Base-by-base conservation (phyloP, 2,797 vertebrate species). In the Anolis apletophallus region DNA sequence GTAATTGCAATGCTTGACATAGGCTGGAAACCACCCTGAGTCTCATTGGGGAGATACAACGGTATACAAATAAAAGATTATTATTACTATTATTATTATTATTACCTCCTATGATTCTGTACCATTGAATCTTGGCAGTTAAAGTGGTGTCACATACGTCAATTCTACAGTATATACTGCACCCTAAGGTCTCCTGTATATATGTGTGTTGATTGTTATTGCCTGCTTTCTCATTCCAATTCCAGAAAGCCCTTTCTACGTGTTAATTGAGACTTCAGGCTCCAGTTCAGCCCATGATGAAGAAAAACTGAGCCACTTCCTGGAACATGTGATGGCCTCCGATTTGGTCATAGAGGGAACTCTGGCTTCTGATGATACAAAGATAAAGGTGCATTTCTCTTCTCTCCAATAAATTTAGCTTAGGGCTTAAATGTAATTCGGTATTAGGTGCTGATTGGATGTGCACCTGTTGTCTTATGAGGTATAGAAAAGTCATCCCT, bases 231-330 rank as follows among this genome's bases (percentile, higher is more conserved):
- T 92, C 21, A 87, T 4, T 83, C 88, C 1, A 4, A 86, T 93
- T 94, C 85, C 95, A 99, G 99, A 96, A 61, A 97, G 97, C 79
- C 97, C 97, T 0, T 99, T 99, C 94, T 99, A 99, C 88, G 95
- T 99, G 52, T 93, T 99, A 86, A 97, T 99, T 59, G 99, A 99
- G 97, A 99, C 98, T 0, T 97, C 98, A 0, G 99, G 98, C 57
- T 99, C 98, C 12, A 96, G 95, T 68, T 85, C 94, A 0, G 89
- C 75, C 11, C 98, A 99, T 0, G 98, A 99, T 17, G 95, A 97
- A 3, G 97, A 98, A 93, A 99, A 99, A 94, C 95, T 99, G 64
- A 97, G 95, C 91, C 91, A 75, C 84, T 99, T 99, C 91, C 92
- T 99, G 32, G 97, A 98, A 32, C 93, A 95, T 40, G 97, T 95